Base-by-base conservation (phyloP, 2,888 invertebrate genomes). In the Tetranychus truncatus region DNA sequence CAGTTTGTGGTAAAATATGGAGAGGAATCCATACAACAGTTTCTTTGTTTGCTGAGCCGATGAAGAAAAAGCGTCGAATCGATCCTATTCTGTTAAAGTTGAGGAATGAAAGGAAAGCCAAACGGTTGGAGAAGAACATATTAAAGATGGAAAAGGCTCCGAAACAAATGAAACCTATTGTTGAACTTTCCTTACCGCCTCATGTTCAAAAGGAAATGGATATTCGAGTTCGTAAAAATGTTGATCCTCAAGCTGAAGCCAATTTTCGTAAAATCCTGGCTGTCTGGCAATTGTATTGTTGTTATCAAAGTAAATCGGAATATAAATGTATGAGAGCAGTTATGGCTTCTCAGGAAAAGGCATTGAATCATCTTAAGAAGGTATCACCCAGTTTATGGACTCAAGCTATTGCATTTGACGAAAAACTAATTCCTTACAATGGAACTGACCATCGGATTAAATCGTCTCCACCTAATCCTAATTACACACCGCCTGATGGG, bases 321-420 rank as follows among this genome's bases (percentile, higher is more conserved):
- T 83, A 88, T 71, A 85, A 87, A 77, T 87, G 88, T 81, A 86
- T 93, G 69, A 89, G 90, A 80, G 84, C 87, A 67, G 84, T 91
- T 5, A 81, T 88, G 79, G 84, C 83, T 67, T 86, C 89, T 0
- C 94, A 93, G 82, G 85, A 87, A 78, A 88, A 86, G 80, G 95
- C 96, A 0, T 83, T 96, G 3, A 87, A 89, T 74, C 90, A 90
- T 82, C 84, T 97, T 9, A 87, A 88, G 80, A 85, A 86, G 34
- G 91, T 89, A 80, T 94, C 93, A 0, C 90, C 91, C 80, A 89
- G 91, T 67, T 85, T 96, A 0, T 96, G 95, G 82, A 86, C 89
- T 81, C 89, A 89, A 81, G 95, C 95, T n/a, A 88, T 94, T 78
- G 86, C 88, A 87, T 90, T 90, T 83, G 80, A 77, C 78, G 18